Evolutionary conservation across 1,140 invertebrate genomes (phyloP).

Genomic region (Maconellicoccus hirsutus): DNA sequence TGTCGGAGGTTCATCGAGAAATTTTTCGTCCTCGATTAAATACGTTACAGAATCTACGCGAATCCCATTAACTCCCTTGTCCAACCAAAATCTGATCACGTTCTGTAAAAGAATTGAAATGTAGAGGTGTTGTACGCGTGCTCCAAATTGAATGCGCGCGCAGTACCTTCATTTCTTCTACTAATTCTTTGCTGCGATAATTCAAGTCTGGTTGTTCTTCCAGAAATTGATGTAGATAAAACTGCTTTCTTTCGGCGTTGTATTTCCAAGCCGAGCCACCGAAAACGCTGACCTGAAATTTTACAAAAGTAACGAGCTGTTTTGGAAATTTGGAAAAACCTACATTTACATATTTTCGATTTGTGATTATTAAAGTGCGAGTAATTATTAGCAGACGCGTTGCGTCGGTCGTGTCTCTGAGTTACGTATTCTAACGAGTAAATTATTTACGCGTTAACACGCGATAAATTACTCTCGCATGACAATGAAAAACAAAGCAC

Average conservation of each 20-base stretch:
- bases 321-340: too few species aligned
- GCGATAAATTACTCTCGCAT: neutral
- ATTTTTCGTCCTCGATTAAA: constrained; percentile 37
- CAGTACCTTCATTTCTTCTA: constrained; percentile 51
- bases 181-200: constrained; percentile 47
- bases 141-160: too few species aligned
- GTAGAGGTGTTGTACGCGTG: too few species aligned
- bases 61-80: constrained; percentile 56
- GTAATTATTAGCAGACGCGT: too few species aligned
- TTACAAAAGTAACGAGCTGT: too few species aligned
- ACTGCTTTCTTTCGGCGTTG: constrained; percentile 49
- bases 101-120: too few species aligned
- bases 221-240: constrained; percentile 60
- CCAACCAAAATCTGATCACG: constrained; percentile 48
- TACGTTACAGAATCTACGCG: constrained; percentile 47
- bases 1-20: constrained; percentile 35
- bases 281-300: constrained; percentile 25
- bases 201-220: constrained; percentile 62
- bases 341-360: too few species aligned
- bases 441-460: too few species aligned
- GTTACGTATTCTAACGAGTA: too few species aligned
- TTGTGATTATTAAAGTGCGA: too few species aligned
- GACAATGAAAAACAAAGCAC: neutral
- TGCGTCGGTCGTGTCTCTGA: too few species aligned
- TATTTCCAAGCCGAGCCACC: constrained; percentile 59